Evolutionary conservation across 2,113 vertebrate genomes (phyloP).

Genomic region (Carettochelys insculpta): DNA sequence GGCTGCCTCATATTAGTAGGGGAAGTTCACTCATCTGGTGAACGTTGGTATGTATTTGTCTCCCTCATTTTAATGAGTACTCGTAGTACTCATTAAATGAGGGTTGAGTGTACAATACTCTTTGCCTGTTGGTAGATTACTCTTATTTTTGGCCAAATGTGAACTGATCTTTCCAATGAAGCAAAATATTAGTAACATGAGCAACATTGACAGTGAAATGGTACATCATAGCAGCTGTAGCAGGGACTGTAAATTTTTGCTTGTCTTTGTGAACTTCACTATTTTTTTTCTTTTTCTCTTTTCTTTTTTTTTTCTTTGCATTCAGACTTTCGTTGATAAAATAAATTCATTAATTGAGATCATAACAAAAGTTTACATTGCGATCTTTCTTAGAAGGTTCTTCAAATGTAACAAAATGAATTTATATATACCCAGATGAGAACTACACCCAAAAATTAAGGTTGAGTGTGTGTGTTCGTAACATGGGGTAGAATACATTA

Average conservation of each 20-base stretch:
- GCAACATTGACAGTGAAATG: not conserved
- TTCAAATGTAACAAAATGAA: not conserved
- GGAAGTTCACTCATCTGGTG: no score
- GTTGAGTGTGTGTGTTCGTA: not conserved
- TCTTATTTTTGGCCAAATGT: not conserved
- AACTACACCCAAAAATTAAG: not conserved
- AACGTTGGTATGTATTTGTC: no score
- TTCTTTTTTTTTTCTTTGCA: no score
- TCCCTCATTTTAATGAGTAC: no score
- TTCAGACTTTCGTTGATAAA: not conserved
- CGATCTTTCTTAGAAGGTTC: not conserved
- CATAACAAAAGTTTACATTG: not conserved
- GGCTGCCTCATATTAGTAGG: no score
- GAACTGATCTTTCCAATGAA: not conserved
- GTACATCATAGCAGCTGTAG: not conserved
- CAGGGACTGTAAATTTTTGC: not conserved
- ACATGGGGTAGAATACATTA: not conserved
- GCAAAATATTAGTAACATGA: not conserved
- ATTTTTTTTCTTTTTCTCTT: not conserved
- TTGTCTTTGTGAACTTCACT: not conserved
- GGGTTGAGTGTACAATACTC: not conserved
- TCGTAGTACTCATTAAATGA: no score
- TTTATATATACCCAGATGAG: not conserved
- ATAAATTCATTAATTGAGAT: not conserved
- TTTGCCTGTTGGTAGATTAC: not conserved